These are phyloP conservation scores for Porphyrio hochstetteri DNA, from an alignment of 2,113 vertebrate genomes.

Conservation along the genomic window DNA sequence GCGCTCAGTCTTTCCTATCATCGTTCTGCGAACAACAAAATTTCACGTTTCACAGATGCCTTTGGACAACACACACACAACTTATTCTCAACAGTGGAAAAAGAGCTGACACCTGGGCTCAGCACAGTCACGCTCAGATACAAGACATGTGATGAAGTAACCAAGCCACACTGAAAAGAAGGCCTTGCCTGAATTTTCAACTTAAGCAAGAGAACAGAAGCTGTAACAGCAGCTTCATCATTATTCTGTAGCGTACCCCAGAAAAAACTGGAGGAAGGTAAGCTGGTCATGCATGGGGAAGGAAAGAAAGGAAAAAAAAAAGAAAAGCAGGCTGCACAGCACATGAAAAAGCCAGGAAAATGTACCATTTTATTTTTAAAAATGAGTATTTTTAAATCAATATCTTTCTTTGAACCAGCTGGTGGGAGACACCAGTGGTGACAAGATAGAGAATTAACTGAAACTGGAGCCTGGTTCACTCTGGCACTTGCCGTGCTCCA, in stretches of 20 bases:
- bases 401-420: neutral
- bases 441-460: neutral
- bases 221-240: neutral
- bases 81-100: neutral
- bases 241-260: neutral
- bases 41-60: neutral
- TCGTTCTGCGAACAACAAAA: neutral
- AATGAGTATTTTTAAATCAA: neutral
- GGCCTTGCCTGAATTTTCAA: neutral
- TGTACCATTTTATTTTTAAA: neutral
- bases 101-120: neutral
- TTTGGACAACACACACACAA: neutral
- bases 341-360: neutral
- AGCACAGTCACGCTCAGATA: neutral
- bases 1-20: neutral
- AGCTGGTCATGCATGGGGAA: neutral
- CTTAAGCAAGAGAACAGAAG: neutral
- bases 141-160: neutral
- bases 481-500: neutral
- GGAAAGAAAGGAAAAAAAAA: neutral
- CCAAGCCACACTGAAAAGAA: neutral
- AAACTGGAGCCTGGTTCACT: neutral
- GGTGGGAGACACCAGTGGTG: constrained; percentile 1
- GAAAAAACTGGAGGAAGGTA: neutral
- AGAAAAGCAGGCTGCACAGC: neutral